Base-by-base conservation (phyloP, 2,797 vertebrate species). In the Platalea minor region DNA sequence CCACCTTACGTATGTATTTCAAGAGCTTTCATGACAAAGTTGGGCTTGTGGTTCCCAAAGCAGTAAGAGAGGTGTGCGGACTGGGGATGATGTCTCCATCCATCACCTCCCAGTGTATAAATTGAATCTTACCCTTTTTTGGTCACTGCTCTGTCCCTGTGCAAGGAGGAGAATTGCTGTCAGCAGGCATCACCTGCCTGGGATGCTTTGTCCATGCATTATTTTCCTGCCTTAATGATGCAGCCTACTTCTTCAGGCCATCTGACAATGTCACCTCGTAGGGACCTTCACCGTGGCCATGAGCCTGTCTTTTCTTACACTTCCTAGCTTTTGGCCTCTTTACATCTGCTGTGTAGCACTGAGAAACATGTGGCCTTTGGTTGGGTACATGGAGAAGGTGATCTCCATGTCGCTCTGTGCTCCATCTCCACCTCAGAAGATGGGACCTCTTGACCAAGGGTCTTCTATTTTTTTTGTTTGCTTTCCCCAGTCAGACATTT, bases 1-100 rank as follows among this genome's bases (percentile, higher is more conserved):
- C 37, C 74, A 78, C 53, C 67, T 68, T 33, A 10, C 14, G 1
- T 6, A 9, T 3, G 0, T 7, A 41, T 60, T 63, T 17, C 0
- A 0, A 67, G 86, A 64, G 46, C 67, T 81, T 65, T 57, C 29
- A 29, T n/a, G 43, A 17, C 17, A 5, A 28, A 20, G 39, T 0
- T 35, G 41, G 60, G 33, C 53, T 64, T 4, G 11, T 37, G 35
- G 4, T 17, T 86, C 65, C 65, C 61, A 60, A 80, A 56, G n/a
- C 41, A 23, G 23, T 9, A 4, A 56, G 37, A 0, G 6, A 83
- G 28, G 20, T 33, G n/a, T 41, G 74, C 1, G 2, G 8, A 9
- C 19, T 35, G 35, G 17, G 10, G 21, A 26, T 26, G 41, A 7
- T 17, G n/a, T 17, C 67, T 81, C 74, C 46, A n/a, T 50, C 74